Base-by-base conservation (phyloP, 2,113 vertebrate species). In the Etheostoma cragini region DNA sequence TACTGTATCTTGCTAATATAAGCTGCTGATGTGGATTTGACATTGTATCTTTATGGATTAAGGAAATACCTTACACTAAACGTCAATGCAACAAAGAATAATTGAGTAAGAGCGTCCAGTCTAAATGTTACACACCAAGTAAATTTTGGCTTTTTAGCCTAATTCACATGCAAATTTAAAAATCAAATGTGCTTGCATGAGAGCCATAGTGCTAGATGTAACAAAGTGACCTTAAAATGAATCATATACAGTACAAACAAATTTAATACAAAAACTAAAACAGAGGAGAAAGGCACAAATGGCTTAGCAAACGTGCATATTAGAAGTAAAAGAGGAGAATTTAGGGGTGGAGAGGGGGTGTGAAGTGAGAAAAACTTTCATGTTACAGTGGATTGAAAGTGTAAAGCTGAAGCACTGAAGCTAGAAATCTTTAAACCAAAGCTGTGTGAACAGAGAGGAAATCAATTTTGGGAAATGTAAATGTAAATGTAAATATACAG, bases 371-470 rank as follows among this genome's bases (percentile, higher is more conserved):
- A 5, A 57, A 5, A 45, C n/a, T 66, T 66, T 73, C 30, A n/a
- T 65, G 26, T 50, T 24, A 16, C 14, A 16, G 19, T 6, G 6
- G n/a, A 54, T 30, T 2, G 5, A 46, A 45, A 52, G 33, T 30
- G 15, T 42, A 42, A 70, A 26, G 60, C 26, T 11, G 4, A 38
- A 12, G 14, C 58, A 61, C 19, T 15, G 16, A 22, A 33, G 38
- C 35, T 78, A 12, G 19, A 65, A 79, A 45, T 63, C 58, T 4
- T 7, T 21, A 10, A 75, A 33, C 49, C 46, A 56, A 82, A 64
- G 21, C 21, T 42, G 58, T 42, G 54, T 80, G 46, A 56, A 47
- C n/a, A 38, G 46, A 35, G 7, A 70, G 15, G 14, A 54, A 8
- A 63, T 35, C 13, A 1, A 70, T 35, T 52, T 38, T 10, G 26